Conservation (phyloP, 2,797 vertebrate genomes). For the Molossus alvarezi region DNA sequence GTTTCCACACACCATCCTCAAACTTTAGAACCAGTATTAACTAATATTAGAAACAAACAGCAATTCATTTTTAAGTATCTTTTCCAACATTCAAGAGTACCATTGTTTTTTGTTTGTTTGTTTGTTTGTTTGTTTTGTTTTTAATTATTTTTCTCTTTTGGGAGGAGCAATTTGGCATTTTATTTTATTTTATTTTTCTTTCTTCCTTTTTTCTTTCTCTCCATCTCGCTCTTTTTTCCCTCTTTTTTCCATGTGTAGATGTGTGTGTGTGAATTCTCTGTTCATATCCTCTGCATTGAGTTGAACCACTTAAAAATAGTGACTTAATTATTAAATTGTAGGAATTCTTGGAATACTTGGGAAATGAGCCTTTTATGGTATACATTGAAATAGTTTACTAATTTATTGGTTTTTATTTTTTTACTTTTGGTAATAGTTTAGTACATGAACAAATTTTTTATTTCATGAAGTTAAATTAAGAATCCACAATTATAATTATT, state of each 20-base stretch:
- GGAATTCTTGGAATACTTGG: not conserved
- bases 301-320: conserved; percentile 29
- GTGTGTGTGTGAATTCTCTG: not conserved
- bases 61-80: not conserved
- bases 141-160: too few species aligned
- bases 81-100: not conserved
- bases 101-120: not conserved
- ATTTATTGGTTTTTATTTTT: not conserved
- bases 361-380: not conserved
- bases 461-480: not conserved
- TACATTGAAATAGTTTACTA: not conserved
- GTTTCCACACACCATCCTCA: not conserved
- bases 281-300: not conserved
- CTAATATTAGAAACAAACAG: not conserved
- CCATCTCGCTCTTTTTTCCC: not conserved
- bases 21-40: not conserved
- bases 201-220: not conserved
- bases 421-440: not conserved
- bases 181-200: not conserved
- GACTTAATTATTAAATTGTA: conserved; percentile 45
- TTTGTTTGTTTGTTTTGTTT: too few species aligned
- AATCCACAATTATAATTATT: not conserved
- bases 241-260: not conserved
- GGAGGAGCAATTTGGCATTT: too few species aligned
- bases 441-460: not conserved